Conservation (phyloP, 2,797 vertebrate genomes). For the Hydrocynus forskahlii region DNA sequence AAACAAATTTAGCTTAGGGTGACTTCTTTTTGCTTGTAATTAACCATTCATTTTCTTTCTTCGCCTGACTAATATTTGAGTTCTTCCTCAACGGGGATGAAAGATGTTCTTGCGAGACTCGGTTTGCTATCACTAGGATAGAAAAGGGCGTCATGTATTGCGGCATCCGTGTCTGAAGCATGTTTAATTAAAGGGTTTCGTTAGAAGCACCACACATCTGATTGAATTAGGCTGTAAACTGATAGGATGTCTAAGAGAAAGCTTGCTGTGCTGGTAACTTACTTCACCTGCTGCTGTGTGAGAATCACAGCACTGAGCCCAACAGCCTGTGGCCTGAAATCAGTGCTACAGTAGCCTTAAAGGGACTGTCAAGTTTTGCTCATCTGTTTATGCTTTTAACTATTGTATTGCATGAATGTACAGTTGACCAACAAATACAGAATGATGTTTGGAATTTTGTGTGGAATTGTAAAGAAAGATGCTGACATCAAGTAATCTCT, state of each 20-base stretch:
- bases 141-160: background rate
- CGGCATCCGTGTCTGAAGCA: slow-evolving; percentile 13
- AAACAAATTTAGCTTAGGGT: slow-evolving; percentile 18
- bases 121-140: background rate
- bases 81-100: slow-evolving; percentile 14
- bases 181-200: slow-evolving; percentile 53
- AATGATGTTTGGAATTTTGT: too few species aligned
- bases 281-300: slow-evolving; percentile 64
- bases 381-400: too few species aligned
- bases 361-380: background rate
- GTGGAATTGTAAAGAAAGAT: too few species aligned
- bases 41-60: slow-evolving; percentile 24
- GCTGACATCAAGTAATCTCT: too few species aligned
- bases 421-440: too few species aligned
- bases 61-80: background rate
- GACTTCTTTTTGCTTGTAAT: slow-evolving; percentile 26
- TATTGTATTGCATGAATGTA: too few species aligned
- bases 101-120: slow-evolving; percentile 24
- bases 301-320: slow-evolving; percentile 20
- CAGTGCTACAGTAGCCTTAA: background rate
- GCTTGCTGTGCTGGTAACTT: slow-evolving; percentile 63
- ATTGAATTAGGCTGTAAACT: slow-evolving; percentile 59
- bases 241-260: slow-evolving; percentile 56
- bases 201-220: slow-evolving; percentile 51
- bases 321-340: slow-evolving; percentile 16